Base-by-base conservation (phyloP, 37 sponge, comb jelly and placozoan genomes). In the Diacarnus erythraeanus region DNA sequence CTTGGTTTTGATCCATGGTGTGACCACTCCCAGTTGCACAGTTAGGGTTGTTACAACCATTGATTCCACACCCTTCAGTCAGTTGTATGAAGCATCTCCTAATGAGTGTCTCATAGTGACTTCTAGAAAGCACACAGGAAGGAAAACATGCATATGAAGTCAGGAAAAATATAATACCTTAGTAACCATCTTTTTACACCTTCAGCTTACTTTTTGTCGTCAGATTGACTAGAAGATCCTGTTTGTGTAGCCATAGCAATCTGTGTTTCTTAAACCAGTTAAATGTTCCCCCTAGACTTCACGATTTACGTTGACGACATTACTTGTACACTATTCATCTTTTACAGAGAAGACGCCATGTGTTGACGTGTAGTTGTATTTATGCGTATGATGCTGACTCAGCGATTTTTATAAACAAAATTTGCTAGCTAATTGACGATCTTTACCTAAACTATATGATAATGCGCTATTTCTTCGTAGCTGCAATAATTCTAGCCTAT, bases 61-160 rank as follows among this genome's bases (percentile, higher is more conserved):
- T 66, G 12, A 74, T 51, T 2, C 88, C 86, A 84, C 94, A 94
- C 22, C 94, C 94, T 72, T 81, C 59, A 20, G 94, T 94, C 27
- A 94, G 71, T 77, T 90, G 92, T 4, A 78, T 42, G 70, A 89
- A 94, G 73, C 83, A 94, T 42, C 40, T 36, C 63, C 38, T 72
- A 23, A 57, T 43, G 21, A 76, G 67, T 37, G 57, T 57, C 20
- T 79, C 84, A 33, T 57, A 79, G 54, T 33, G 29, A 42, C 57
- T 65, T 65, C 66, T 65, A 65, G 66, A 65, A 2, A 65, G 33
- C 29, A 26, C 2, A 31, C 29, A 30, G 31, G 51, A 12, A 47
- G 51, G 51, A 47, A 10, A 59, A 4, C 4, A n/a, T 59, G 60
- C 2, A 59, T 27, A 54, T 54, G 17, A 10, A 54, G 17, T 20